Conservation (phyloP, 2,888 invertebrate species). For the Mesochorus sp. region DNA sequence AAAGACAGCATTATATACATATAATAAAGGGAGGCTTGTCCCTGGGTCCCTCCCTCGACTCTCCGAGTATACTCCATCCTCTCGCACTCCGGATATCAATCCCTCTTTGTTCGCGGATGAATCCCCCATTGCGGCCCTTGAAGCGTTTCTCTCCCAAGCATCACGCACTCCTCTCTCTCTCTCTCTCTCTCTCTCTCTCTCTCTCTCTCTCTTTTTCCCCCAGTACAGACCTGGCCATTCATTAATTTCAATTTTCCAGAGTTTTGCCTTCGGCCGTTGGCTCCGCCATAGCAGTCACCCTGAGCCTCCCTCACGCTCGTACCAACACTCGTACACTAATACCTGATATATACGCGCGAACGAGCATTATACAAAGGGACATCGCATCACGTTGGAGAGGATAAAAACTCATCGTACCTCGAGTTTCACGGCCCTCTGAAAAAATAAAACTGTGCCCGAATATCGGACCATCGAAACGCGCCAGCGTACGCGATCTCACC, state of each 20-base stretch:
- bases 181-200: too few species aligned
- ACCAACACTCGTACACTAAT: conserved; percentile 53
- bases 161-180: conserved; percentile 24
- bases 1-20: conserved; percentile 6
- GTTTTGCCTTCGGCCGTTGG: conserved; percentile 76
- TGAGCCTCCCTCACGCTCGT: conserved; percentile 38
- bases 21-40: conserved; percentile 21
- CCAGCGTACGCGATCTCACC: conserved; percentile 42
- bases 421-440: conserved; percentile 34
- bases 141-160: conserved; percentile 60
- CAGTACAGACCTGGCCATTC: conserved; percentile 75
- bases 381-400: conserved; percentile 14
- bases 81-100: conserved; percentile 63
- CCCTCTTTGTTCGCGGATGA: conserved; percentile 72
- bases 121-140: conserved; percentile 70
- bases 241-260: conserved; percentile 82
- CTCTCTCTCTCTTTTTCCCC: too few species aligned
- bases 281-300: background rate
- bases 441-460: conserved; percentile 56
- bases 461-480: conserved; percentile 58
- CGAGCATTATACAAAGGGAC: conserved; percentile 48
- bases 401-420: conserved; percentile 43
- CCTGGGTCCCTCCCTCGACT: conserved; percentile 5
- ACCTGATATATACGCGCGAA: conserved; percentile 39
- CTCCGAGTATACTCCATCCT: conserved; percentile 51